Evolutionary conservation across 1,140 invertebrate genomes (phyloP).

Genomic region (Sesamia nonagrioides): DNA sequence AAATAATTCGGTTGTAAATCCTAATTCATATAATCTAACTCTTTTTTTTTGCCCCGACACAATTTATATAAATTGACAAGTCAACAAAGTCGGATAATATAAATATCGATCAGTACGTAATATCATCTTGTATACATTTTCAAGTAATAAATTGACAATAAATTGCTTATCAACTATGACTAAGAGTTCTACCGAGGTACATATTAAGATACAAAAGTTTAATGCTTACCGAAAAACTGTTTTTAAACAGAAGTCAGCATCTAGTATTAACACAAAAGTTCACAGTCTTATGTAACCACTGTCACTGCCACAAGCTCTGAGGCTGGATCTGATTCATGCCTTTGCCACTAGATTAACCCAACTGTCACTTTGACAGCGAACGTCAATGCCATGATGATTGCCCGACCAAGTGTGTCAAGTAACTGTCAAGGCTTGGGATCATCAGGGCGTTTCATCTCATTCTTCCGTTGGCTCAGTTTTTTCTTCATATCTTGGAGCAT

Average conservation of each 20-base stretch:
- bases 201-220: conserved; percentile 1
- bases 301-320: background rate
- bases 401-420: conserved; percentile 55
- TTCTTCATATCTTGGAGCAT: conserved; percentile 82
- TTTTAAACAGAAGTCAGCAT: conserved; percentile 42
- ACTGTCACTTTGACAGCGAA: conserved; percentile 60
- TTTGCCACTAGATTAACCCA: conserved; percentile 54
- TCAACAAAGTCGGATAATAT: conserved; percentile 10
- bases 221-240: conserved; percentile 36
- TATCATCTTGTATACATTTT: conserved; percentile 31
- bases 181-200: conserved; percentile 19
- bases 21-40: conserved; percentile 43
- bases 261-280: conserved; percentile 13
- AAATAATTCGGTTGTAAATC: conserved; percentile 36
- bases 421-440: conserved; percentile 75
- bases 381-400: conserved; percentile 14
- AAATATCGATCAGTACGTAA: conserved; percentile 38
- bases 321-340: conserved; percentile 24
- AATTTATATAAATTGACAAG: conserved; percentile 36
- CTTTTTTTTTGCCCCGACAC: conserved; percentile 19
- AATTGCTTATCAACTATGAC: conserved; percentile 22
- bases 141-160: conserved; percentile 12
- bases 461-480: conserved; percentile 77
- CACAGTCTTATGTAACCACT: conserved; percentile 34
- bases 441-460: conserved; percentile 68